Base-by-base conservation (phyloP, 2,113 vertebrate genomes). In the Canis aureus region DNA sequence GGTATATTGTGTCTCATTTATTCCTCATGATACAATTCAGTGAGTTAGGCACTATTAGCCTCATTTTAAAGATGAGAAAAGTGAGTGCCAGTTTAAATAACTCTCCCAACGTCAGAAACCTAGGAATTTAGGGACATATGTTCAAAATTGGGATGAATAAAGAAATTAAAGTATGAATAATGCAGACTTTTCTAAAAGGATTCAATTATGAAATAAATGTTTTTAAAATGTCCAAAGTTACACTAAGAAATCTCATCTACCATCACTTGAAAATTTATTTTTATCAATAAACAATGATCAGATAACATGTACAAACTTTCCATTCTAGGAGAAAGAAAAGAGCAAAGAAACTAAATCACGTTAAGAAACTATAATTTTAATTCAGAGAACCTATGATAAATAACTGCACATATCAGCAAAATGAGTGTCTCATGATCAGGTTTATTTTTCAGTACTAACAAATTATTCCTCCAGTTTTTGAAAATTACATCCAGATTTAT, bases 401-500 rank as follows among this genome's bases (percentile, higher is more conserved):
- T 38, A 94, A 81, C 73, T 8, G 55, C 8, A 62, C 13, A 23
- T 29, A n/a, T 67, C 80, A 81, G 79, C 57, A 90, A 84, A 93
- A 85, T 22, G 35, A 57, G 29, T 32, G 71, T 60, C 81, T 95
- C 10, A 59, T 15, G 17, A 23, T 80, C n/a, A 84, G 35, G 27
- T 53, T 93, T n/a, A 25, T 57, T 80, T 91, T 97, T 89, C 49
- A 64, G 49, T 13, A 78, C 11, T 55, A 92, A 84, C 22, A 76
- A 92, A 78, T 69, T 35, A 71, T 55, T 89, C 8, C 73, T 88
- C 43, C 19, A 29, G 38, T 80, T 89, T 89, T 62, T 27, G 55
- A 81, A 95, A 85, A 97, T 80, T 80, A 90, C 20, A 89, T 29
- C 67, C 62, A 85, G 11, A 51, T 89, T 80, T 85, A 79, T n/a